A percentile compares a stretch with the other conserved stretches of the same genome.
These are phyloP conservation scores for Coturnix japonica DNA, from an alignment of 2,113 vertebrate genomes.

Conservation along the genomic window DNA sequence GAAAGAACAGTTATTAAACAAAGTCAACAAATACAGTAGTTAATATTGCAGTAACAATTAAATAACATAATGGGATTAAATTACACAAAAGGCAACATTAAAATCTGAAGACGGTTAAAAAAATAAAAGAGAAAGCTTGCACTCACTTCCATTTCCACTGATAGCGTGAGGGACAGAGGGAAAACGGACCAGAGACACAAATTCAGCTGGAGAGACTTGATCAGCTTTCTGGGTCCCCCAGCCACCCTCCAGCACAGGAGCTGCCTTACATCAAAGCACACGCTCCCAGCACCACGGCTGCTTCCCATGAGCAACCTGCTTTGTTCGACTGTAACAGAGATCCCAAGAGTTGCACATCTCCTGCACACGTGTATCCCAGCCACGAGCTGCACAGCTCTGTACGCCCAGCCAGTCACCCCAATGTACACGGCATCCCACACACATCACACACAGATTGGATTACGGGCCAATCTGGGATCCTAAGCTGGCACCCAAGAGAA, in stretches of 20 bases:
- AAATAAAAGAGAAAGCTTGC: constrained; percentile 73
- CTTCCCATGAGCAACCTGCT: not conserved
- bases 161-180: constrained; percentile 7
- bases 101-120: constrained; percentile 77
- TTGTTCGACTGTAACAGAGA: not conserved
- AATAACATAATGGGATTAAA: constrained; percentile 82
- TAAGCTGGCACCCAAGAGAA: not conserved
- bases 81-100: constrained; percentile 78
- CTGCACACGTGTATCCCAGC: not conserved
- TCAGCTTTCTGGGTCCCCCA: not conserved
- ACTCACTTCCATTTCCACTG: constrained; percentile 73
- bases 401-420: not conserved
- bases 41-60: constrained; percentile 83
- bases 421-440: fast-evolving
- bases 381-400: not conserved
- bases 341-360: not conserved
- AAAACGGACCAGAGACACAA: constrained; percentile 40
- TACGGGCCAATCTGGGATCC: not conserved
- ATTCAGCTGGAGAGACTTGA: constrained; percentile 42
- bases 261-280: not conserved
- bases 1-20: constrained; percentile 82
- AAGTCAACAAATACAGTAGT: constrained; percentile 84
- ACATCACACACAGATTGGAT: fast-evolving
- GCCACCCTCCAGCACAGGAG: not conserved
- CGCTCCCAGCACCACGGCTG: not conserved